phyloP scores from a whole-genome alignment of 2,888 invertebrate genomes.

The Crematogaster levior region DNA sequence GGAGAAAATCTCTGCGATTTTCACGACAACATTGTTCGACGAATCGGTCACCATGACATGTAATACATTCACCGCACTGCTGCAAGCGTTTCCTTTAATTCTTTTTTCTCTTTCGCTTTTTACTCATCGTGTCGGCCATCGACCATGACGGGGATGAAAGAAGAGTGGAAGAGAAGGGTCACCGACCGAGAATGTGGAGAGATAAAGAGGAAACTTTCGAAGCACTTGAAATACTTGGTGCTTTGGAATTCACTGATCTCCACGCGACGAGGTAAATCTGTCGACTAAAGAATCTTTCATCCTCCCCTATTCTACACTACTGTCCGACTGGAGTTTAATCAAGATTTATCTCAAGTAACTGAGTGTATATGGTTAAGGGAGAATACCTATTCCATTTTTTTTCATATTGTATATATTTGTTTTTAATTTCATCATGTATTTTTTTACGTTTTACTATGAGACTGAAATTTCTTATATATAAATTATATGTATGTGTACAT shows the following conservation, averaged over 20 bases:
- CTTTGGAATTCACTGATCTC: constrained; percentile 69
- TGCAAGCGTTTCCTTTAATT: constrained; percentile 76
- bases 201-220: constrained; percentile 66
- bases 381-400: constrained; percentile 7
- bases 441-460: not conserved
- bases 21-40: constrained; percentile 16
- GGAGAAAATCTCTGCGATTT: constrained; percentile 52
- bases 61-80: constrained; percentile 68
- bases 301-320: constrained; percentile 48
- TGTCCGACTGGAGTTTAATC: constrained; percentile 64
- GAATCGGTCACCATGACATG: constrained; percentile 65
- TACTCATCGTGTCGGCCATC: not conserved
- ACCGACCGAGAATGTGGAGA: constrained; percentile 38
- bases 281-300: constrained; percentile 67
- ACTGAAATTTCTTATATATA: not conserved
- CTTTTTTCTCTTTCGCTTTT: constrained; percentile 50
- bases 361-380: constrained; percentile 13
- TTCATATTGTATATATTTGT: not conserved
- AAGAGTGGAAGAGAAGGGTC: constrained; percentile 3
- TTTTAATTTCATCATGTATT: not conserved
- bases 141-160: constrained; percentile 51
- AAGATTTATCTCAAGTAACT: constrained; percentile 64
- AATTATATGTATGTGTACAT: too few relatives aligned
- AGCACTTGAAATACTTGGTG: constrained; percentile 69
- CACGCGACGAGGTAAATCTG: constrained; percentile 70